Base-by-base conservation (phyloP, 1,140 invertebrate species). In the Geopemphigus sp. region DNA sequence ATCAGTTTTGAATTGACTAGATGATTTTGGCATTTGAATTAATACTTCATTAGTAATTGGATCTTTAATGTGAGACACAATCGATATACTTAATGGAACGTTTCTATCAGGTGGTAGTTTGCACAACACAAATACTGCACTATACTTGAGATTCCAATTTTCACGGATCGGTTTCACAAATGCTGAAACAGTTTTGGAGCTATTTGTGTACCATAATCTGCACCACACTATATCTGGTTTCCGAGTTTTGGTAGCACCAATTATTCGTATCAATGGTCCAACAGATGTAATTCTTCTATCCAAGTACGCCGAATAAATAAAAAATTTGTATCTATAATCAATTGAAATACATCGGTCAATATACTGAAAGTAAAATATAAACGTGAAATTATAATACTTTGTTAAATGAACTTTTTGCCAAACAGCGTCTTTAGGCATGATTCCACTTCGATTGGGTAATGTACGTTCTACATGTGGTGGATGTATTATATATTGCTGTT, bases 111-210 rank as follows among this genome's bases (percentile, higher is more conserved):
- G 86, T 19, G 88, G 86, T 56, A 95, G 85, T 5, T 92, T 90
- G 83, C 95, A 96, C 56, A 95, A 88, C 4, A 97, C 89, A 84
- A 96, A 97, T 82, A 92, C 93, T 12, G 95, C 95, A 83, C 94
- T 96, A 86, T 95, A 97, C 84, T 95, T 95, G 5, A 96, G 86
- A 85, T 95, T 96, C 95, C 95, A 97, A 85, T 96, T 96, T 85
- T 97, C 95, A 39, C 94, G 87, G 47, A 97, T 96, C 0, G 93
- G 89, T 89, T 92, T 82, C 15, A 78, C 74, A 6, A 50, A 61
- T 45, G 74, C 74, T 61, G 68, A 86, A 84, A 81, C 74, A 29
- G 54, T 81, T 22, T 78, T 76, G 10, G 72, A 82, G 80, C 86
- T 86, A 84, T 87, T 83, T 53, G 85, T 85, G 83, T 94, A 93